Evolutionary conservation across 1,140 invertebrate genomes (phyloP).

Genomic region (Mactra quadrangularis): DNA sequence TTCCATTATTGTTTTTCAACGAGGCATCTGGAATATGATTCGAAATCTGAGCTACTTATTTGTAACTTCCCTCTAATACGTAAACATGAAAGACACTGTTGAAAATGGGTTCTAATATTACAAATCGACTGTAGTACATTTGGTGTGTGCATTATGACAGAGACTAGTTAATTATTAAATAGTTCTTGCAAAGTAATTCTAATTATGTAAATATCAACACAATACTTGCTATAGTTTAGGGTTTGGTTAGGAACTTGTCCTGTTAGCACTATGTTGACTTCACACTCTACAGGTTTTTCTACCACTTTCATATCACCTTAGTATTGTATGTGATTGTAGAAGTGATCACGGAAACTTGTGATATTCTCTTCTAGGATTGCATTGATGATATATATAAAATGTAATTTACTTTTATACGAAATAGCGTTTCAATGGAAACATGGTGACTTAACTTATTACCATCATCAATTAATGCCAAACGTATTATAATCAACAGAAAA

Average conservation of each 20-base stretch:
- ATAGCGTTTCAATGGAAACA: too few relatives aligned
- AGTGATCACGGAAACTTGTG: too few relatives aligned
- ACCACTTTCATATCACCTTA: too few relatives aligned
- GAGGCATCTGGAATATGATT: constrained; percentile 23
- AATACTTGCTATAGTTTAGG: background rate
- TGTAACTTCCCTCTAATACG: background rate
- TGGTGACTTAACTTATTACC: too few relatives aligned
- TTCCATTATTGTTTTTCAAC: constrained; percentile 11
- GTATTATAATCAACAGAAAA: too few relatives aligned
- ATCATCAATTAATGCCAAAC: too few relatives aligned
- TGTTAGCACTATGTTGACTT: background rate
- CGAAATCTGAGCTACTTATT: constrained; percentile 20
- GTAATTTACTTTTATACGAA: too few relatives aligned
- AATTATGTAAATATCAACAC: background rate
- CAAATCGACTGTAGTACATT: background rate
- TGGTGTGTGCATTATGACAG: background rate
- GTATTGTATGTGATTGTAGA: too few relatives aligned
- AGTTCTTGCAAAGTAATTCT: background rate
- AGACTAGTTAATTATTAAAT: background rate
- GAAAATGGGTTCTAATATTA: background rate
- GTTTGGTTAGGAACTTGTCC: background rate
- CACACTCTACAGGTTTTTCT: background rate
- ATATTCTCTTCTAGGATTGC: too few relatives aligned
- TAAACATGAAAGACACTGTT: background rate
- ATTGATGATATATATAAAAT: too few relatives aligned